Percentiles rank a stretch among this genome's conserved stretches.
Evolutionary conservation across 2,113 vertebrate genomes (phyloP).

Genomic region (Antechinus flavipes): DNA sequence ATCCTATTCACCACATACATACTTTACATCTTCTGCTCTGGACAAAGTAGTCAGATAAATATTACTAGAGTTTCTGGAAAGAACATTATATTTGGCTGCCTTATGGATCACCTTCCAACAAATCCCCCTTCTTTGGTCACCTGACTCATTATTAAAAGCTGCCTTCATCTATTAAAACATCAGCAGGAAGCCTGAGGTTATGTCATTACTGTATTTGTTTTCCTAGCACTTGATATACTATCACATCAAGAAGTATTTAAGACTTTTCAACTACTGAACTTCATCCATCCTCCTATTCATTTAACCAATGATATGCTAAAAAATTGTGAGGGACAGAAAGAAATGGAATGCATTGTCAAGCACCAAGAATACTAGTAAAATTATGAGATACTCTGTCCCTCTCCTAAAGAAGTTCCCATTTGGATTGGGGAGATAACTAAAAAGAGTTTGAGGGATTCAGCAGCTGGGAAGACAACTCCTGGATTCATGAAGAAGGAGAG

Average conservation of each 20-base stretch:
- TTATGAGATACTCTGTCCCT: rapidly evolving
- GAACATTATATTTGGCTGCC: not conserved
- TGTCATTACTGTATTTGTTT: not conserved
- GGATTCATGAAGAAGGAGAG: too few relatives aligned
- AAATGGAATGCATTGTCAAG: not conserved
- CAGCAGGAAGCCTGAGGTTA: not conserved
- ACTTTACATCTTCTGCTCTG: not conserved
- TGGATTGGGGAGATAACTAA: too few relatives aligned
- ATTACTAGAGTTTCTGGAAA: not conserved
- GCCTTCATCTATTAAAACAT: not conserved
- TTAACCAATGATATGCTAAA: not conserved
- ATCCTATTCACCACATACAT: not conserved
- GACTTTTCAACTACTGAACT: rapidly evolving
- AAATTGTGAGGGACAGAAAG: not conserved
- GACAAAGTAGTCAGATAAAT: not conserved
- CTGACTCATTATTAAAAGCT: not conserved
- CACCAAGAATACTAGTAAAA: not conserved
- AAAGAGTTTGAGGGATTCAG: too few relatives aligned
- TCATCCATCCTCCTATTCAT: not conserved
- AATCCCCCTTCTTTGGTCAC: not conserved
- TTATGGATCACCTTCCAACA: not conserved
- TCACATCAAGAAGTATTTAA: not conserved
- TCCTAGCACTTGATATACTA: not conserved
- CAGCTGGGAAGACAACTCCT: too few relatives aligned
- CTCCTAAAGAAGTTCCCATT: too few relatives aligned